Evolutionary conservation across 2,888 invertebrate species (phyloP).

Genomic region (Tipula helvola): DNA sequence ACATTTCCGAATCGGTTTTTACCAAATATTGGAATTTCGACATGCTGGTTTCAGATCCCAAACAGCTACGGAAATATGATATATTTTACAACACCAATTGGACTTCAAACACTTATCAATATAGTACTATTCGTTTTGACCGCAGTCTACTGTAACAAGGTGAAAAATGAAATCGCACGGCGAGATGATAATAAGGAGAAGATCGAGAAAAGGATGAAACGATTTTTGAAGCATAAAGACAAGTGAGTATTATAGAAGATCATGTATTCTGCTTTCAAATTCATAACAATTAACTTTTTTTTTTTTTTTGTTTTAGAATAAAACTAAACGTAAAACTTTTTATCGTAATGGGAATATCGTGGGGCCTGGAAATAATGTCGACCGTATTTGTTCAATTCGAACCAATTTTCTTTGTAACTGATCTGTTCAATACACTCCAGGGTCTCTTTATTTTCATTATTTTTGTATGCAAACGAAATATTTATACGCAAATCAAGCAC

Average conservation of each 20-base stretch:
- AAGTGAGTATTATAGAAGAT: not conserved
- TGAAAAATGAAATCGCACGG: not conserved
- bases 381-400: not conserved
- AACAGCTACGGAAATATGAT: not conserved
- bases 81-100: not conserved
- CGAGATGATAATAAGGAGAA: not conserved
- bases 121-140: not conserved
- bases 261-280: not conserved
- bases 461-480: not conserved
- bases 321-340: not conserved
- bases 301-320: not conserved
- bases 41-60: not conserved
- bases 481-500: not conserved
- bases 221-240: not conserved
- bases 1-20: not conserved
- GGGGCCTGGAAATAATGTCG: not conserved
- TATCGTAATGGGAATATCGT: not conserved
- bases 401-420: not conserved
- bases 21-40: not conserved
- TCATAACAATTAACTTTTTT: not conserved
- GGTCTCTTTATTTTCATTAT: not conserved
- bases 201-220: not conserved
- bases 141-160: not conserved
- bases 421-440: not conserved
- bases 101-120: not conserved